Base-by-base conservation (phyloP, 2,888 invertebrate species). In the Neoascia interrupta region DNA sequence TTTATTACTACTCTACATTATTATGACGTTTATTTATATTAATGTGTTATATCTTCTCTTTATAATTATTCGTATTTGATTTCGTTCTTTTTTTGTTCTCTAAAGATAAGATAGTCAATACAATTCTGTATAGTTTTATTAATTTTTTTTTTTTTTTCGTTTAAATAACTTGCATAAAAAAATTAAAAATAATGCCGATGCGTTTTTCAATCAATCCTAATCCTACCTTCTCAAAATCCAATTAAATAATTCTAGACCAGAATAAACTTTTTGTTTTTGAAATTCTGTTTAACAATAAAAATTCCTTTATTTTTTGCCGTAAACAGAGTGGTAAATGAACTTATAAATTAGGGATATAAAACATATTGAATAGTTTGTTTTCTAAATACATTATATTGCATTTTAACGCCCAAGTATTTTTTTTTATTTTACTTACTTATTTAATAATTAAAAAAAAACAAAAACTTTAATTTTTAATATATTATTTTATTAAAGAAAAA, bases 341-440 rank as follows among this genome's bases (percentile, higher is more conserved):
- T 41, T 26, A 34, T 36, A 41, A 19, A 26, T 58, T 64, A 70
- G 63, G 70, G 58, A 63, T 60, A 37, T 28, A 47, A 45, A 34
- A 56, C 37, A 39, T 37, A 63, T 21, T 28, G 31, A 31, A 31
- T 31, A 6, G 16, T 72, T 51, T 75, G 45, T 51, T 26, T 28
- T 36, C 19, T 45, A 53, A 34, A 79, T 72, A 54, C 21, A 16
- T 15, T 68, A 54, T 61, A 66, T 72, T 61, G 73, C 66, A 68
- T 75, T 75, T 68, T 54, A 79, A 73, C 73, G 73, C 79, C 66
- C 79, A 79, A 79, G 79, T 79, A 79, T 79, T 79, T 73, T 66
- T 61, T 58, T 43, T 66, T 68, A 39, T 61, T 58, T 64, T 49
- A 41, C 60, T 54, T 66, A n/a, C 58, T 58, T 60, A 47, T 54